Evolutionary conservation across 2,113 vertebrate species (phyloP).

Genomic region (Cariama cristata): DNA sequence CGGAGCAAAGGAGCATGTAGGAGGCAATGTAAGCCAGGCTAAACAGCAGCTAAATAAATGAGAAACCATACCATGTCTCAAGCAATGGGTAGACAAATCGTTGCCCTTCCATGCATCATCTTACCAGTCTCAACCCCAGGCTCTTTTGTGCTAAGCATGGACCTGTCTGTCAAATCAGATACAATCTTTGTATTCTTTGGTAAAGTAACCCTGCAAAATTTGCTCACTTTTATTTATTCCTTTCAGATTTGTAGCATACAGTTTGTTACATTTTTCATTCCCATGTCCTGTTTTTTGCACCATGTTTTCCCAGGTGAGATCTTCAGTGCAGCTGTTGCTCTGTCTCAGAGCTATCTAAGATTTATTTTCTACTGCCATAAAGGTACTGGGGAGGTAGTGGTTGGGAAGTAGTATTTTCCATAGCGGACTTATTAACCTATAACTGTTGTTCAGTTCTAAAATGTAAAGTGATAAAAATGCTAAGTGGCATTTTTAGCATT

Average conservation of each 20-base stretch:
- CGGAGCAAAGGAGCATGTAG: background rate
- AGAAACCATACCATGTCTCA: background rate
- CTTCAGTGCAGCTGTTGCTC: background rate
- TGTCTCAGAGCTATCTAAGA: background rate
- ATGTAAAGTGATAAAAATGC: background rate
- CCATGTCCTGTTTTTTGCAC: background rate
- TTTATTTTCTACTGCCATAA: background rate
- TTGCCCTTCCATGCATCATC: accelerated
- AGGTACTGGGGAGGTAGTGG: background rate
- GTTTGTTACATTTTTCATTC: background rate
- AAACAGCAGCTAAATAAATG: background rate
- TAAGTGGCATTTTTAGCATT: background rate
- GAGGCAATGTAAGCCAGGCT: background rate
- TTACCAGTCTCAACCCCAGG: background rate
- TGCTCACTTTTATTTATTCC: background rate
- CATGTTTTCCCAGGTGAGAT: background rate
- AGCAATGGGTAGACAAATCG: background rate
- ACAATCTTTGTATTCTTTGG: background rate
- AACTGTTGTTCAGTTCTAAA: background rate
- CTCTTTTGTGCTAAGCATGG: background rate
- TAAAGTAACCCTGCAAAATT: background rate
- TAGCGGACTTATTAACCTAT: background rate
- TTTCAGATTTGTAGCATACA: background rate
- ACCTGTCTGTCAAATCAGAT: background rate
- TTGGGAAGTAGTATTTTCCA: background rate